A percentile compares a stretch with the other conserved stretches of the same genome.
These are phyloP conservation scores for Lordiphosa fenestrarum DNA, from an alignment of 2,888 invertebrate species.

Conservation along the genomic window DNA sequence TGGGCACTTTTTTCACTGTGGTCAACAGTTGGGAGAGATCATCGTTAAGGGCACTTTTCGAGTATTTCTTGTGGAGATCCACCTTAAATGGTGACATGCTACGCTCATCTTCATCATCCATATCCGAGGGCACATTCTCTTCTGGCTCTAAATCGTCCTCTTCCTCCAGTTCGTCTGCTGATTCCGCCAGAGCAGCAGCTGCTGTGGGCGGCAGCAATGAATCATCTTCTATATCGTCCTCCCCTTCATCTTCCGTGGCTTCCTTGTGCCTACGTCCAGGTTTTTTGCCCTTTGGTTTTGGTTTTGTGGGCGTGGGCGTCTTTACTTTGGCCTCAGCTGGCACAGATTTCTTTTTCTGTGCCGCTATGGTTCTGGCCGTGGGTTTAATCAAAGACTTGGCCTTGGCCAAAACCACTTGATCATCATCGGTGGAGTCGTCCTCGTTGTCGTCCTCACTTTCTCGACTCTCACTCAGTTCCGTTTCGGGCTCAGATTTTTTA, in stretches of 20 bases:
- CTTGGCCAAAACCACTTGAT: conserved; percentile 51
- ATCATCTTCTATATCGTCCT: conserved; percentile 45
- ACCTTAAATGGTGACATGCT: conserved; percentile 80
- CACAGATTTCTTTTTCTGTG: conserved; percentile 57
- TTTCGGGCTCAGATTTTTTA: conserved; percentile 43
- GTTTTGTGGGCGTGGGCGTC: conserved; percentile 46
- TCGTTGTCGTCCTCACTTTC: conserved; percentile 38
- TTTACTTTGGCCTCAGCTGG: conserved; percentile 57
- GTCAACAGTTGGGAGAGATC: conserved; percentile 76
- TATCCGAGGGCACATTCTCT: conserved; percentile 60
- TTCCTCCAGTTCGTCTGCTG: conserved; percentile 71
- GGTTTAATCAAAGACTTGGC: conserved; percentile 50
- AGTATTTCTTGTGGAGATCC: conserved; percentile 80
- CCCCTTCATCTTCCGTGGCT: conserved; percentile 7
- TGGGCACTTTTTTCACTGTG: conserved; percentile 73
- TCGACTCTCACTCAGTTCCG: conserved; percentile 44
- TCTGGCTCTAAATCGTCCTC: conserved; percentile 44
- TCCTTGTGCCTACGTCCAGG: conserved; percentile 22
- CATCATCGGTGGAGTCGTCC: conserved; percentile 57
- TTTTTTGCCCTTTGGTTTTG: conserved; percentile 47
- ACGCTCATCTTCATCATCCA: conserved; percentile 56
- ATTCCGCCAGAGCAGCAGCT: conserved; percentile 71
- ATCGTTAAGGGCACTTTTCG: conserved; percentile 80
- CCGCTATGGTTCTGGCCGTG: conserved; percentile 60
- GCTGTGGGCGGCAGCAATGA: conserved; percentile 70